phyloP scores from a whole-genome alignment of 2,888 invertebrate species.

The Mythimna impura region DNA sequence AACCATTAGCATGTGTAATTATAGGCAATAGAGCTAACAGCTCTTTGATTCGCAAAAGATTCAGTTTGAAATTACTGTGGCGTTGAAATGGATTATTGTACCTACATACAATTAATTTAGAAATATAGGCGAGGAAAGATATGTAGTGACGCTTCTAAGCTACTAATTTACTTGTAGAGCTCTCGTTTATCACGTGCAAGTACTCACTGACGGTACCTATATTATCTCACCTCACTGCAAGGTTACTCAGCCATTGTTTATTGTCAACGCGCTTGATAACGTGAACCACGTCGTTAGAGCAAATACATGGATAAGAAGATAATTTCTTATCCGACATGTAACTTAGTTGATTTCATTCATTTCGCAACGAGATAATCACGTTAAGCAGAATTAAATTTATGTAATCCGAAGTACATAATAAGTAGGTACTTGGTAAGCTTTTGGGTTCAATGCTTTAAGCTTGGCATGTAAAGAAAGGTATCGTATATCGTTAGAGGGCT shows the following conservation, averaged over 20 bases:
- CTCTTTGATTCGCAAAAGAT: conserved; percentile 3
- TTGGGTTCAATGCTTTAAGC: conserved; percentile 6
- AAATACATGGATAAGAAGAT: conserved; percentile 48
- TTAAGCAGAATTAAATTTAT: background rate
- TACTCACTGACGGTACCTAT: conserved; percentile 60
- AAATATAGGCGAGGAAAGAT: background rate
- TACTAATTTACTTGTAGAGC: conserved; percentile 66
- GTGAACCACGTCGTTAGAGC: conserved; percentile 66
- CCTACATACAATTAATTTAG: background rate
- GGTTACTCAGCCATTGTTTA: conserved; percentile 84
- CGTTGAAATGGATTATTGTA: conserved; percentile 63
- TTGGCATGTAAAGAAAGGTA: conserved; percentile 22
- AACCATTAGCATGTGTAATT: conserved; percentile 10
- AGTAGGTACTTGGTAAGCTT: background rate
- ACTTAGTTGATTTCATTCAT: conserved; percentile 36
- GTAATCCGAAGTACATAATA: too few species aligned
- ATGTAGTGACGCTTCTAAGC: conserved; percentile 39
- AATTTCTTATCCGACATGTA: conserved; percentile 49
- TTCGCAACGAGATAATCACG: conserved; percentile 39
- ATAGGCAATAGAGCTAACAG: conserved; percentile 7
- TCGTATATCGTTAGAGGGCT: conserved; percentile 21
- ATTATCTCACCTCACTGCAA: conserved; percentile 78
- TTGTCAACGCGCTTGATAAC: conserved; percentile 80
- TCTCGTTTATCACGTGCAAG: conserved; percentile 71
- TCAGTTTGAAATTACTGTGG: background rate